phyloP scores from a whole-genome alignment of 2,113 vertebrate genomes.

The Casuarius casuarius region DNA sequence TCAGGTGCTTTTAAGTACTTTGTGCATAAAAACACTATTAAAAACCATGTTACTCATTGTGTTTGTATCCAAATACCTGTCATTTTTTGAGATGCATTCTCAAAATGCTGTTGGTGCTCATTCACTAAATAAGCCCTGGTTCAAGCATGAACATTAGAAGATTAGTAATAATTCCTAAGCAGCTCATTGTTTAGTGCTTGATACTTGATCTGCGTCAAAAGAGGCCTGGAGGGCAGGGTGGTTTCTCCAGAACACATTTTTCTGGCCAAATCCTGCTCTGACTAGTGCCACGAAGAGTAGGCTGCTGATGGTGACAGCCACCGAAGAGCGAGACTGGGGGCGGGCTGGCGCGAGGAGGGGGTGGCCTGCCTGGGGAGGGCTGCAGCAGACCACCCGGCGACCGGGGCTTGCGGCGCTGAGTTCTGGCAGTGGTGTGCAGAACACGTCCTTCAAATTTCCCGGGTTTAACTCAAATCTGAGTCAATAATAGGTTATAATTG shows the following conservation, averaged over 20 bases:
- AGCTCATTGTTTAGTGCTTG: not conserved
- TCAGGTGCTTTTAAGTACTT: not conserved
- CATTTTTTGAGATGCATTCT: not conserved
- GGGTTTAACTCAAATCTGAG: accelerated
- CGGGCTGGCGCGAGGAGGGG: not conserved
- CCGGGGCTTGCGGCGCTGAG: accelerated
- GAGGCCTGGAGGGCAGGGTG: not conserved
- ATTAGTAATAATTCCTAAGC: not conserved
- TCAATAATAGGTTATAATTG: not conserved
- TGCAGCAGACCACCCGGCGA: not conserved
- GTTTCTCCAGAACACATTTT: constrained; percentile 3
- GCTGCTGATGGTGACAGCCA: not conserved
- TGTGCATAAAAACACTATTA: not conserved
- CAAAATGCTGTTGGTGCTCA: not conserved
- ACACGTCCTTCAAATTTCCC: not conserved
- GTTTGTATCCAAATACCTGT: not conserved
- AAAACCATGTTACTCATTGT: not conserved
- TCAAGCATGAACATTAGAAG: constrained; percentile 12
- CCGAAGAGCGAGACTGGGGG: not conserved
- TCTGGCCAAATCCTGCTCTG: constrained; percentile 30
- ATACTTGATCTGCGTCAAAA: not conserved
- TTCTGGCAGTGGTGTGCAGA: not conserved
- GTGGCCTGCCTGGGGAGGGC: accelerated
- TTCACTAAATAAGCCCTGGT: not conserved
- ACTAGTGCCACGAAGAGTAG: not conserved